These are phyloP conservation scores for Stenchaetothrips biformis DNA, from an alignment of 2,888 invertebrate species.

Conservation along the genomic window DNA sequence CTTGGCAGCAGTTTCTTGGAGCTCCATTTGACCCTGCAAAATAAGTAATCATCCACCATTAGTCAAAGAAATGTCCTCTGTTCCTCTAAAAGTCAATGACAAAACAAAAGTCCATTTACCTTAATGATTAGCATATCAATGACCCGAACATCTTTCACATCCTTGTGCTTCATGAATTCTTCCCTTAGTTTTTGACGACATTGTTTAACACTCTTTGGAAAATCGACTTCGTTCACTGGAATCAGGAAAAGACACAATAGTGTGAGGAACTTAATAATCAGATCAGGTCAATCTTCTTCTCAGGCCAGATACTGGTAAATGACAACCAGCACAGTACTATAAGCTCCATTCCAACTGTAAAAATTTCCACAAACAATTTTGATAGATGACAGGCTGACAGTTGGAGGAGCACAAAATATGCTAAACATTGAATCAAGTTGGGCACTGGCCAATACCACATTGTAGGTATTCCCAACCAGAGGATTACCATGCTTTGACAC, in stretches of 20 bases:
- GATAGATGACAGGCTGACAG: not conserved
- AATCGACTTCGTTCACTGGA: slow-evolving; percentile 77
- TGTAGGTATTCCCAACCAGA: no score
- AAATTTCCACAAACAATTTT: not conserved
- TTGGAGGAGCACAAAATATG: slow-evolving; percentile 26
- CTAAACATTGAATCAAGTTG: not conserved
- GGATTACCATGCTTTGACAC: no score
- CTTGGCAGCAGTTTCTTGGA: slow-evolving; percentile 75
- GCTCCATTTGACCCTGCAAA: slow-evolving; percentile 88
- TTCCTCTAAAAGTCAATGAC: slow-evolving; percentile 28
- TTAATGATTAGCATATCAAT: slow-evolving; percentile 90
- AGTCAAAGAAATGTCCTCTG: slow-evolving; percentile 26
- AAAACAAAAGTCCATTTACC: slow-evolving; percentile 50
- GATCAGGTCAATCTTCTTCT: not conserved
- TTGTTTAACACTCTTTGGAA: slow-evolving; percentile 67
- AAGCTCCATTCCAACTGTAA: no score
- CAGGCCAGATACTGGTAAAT: not conserved
- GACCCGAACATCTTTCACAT: slow-evolving; percentile 78
- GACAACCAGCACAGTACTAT: not conserved
- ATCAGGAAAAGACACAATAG: slow-evolving; percentile 38
- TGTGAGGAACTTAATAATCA: slow-evolving; percentile 23
- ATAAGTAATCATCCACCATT: slow-evolving; percentile 32
- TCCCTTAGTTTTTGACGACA: slow-evolving; percentile 70
- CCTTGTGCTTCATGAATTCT: slow-evolving; percentile 68
- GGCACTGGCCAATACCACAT: no score